These are phyloP conservation scores for Nothobranchius kuhntae DNA, from an alignment of 2,113 vertebrate species.

Conservation along the genomic window DNA sequence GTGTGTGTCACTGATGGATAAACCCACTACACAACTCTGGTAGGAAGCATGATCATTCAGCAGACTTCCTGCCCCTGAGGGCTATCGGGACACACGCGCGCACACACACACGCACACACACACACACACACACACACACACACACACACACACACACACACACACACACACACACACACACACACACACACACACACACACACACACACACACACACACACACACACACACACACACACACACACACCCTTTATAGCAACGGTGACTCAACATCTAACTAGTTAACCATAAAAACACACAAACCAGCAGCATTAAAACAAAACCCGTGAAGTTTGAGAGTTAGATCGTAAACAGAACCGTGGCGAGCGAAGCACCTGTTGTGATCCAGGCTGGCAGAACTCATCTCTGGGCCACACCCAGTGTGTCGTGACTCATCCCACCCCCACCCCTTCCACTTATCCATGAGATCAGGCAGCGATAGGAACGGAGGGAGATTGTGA, in stretches of 20 bases:
- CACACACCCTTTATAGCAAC: constrained; percentile 26
- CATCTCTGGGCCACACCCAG: constrained; percentile 63
- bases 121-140: too few relatives aligned
- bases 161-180: not conserved
- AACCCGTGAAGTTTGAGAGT: constrained; percentile 46
- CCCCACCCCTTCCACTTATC: constrained; percentile 18
- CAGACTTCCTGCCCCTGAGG: constrained; percentile 62
- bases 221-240: constrained; percentile 20
- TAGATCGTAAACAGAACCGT: constrained; percentile 4
- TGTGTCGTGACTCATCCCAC: constrained; percentile 55
- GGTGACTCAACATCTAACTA: constrained; percentile 63
- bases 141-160: too few relatives aligned
- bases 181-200: constrained; percentile 30
- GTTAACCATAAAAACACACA: constrained; percentile 50
- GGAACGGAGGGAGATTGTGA: constrained; percentile 7
- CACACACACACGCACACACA: too few relatives aligned
- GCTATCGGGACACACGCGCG: constrained; percentile 56
- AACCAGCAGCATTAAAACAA: constrained; percentile 35
- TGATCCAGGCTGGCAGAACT: constrained; percentile 38
- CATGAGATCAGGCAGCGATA: constrained; percentile 25
- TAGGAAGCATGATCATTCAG: constrained; percentile 56
- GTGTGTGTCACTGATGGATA: constrained; percentile 23
- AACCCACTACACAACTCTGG: constrained; percentile 43
- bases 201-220: constrained; percentile 17
- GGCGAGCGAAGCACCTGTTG: constrained; percentile 9